Evolutionary conservation across 2,888 invertebrate species (phyloP).

Genomic region (Rhamphomyia laevipes): DNA sequence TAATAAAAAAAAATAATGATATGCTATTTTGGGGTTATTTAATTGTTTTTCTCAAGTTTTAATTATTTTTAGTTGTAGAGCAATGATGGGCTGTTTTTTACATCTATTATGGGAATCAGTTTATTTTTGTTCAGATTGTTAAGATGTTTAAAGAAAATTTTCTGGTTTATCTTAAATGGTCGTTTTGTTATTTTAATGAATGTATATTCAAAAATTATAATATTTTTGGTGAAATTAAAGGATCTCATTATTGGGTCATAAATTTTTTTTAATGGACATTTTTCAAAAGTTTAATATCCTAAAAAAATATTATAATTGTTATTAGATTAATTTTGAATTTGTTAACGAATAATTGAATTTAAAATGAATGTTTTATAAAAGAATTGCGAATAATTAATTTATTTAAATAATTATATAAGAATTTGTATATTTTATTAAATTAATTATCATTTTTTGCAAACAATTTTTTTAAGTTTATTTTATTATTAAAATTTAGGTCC

Average conservation of each 20-base stretch:
- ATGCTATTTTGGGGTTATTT: conserved; percentile 17
- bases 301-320: too few relatives aligned
- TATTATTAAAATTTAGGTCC: conserved; percentile 49
- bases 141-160: too few relatives aligned
- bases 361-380: too few relatives aligned
- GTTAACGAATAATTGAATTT: not conserved
- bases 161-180: too few relatives aligned
- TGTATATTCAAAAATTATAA: too few relatives aligned
- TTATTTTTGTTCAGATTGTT: too few relatives aligned
- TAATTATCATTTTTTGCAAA: not conserved
- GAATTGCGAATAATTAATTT: too few relatives aligned
- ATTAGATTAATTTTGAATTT: not conserved
- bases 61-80: conserved; percentile 18
- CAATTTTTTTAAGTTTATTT: not conserved
- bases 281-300: not conserved
- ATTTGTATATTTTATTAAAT: not conserved
- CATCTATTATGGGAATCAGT: not conserved
- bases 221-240: too few relatives aligned
- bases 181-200: too few relatives aligned
- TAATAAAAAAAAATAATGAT: conserved; percentile 19
- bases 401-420: too few relatives aligned
- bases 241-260: not conserved
- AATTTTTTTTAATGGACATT: not conserved
- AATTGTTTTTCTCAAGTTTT: conserved; percentile 11
- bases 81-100: conserved; percentile 5